A percentile compares a stretch with the other conserved stretches of the same genome.
Evolutionary conservation across 2,888 invertebrate species (phyloP).

Genomic region (Eudasyphora cyanicolor): DNA sequence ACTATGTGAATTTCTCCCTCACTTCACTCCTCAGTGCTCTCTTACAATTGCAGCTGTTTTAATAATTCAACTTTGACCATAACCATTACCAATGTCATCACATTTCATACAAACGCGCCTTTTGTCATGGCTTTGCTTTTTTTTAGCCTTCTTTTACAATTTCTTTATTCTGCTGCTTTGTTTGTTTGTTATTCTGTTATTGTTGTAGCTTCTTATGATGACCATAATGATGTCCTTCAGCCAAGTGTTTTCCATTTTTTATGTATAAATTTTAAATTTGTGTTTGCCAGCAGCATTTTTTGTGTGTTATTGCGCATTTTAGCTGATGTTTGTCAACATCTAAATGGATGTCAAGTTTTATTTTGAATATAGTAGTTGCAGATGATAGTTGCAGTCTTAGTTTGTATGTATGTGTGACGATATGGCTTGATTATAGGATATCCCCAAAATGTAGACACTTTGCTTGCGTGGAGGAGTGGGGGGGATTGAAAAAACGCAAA

Average conservation of each 20-base stretch:
- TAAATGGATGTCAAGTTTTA: too few species aligned
- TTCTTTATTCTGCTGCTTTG: background rate
- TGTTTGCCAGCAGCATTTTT: background rate
- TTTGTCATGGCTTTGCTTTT: slow-evolving; percentile 11
- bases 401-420: too few species aligned
- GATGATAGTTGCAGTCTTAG: too few species aligned
- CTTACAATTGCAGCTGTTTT: slow-evolving; percentile 38
- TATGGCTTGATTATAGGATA: too few species aligned
- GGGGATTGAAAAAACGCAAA: too few species aligned
- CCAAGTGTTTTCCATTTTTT: background rate
- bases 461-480: too few species aligned
- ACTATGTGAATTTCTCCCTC: background rate
- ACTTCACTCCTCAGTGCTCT: background rate
- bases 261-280: slow-evolving; percentile 2
- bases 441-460: too few species aligned
- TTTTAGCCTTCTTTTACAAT: too few species aligned
- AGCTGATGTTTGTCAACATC: slow-evolving; percentile 18
- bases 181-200: background rate
- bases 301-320: background rate
- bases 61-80: slow-evolving; percentile 55
- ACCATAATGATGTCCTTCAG: slow-evolving; percentile 12
- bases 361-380: too few species aligned
- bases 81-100: slow-evolving; percentile 51
- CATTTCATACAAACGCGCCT: background rate
- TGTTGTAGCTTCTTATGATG: slow-evolving; percentile 10